Percentiles rank a stretch among this genome's conserved stretches.
Evolutionary conservation across 2,797 vertebrate species (phyloP).

Genomic region (Sebastes steindachneri): DNA sequence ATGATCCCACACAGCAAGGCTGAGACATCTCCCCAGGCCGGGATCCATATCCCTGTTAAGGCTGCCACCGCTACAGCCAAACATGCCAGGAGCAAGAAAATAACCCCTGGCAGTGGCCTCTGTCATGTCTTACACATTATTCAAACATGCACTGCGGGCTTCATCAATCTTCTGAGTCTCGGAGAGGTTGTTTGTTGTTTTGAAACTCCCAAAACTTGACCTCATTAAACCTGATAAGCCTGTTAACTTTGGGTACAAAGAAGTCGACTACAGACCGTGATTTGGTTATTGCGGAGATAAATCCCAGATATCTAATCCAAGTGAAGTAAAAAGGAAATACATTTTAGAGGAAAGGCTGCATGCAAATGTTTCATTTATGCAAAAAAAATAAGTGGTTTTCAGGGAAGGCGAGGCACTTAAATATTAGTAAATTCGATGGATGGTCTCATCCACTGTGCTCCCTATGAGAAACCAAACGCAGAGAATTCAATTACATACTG

Average conservation of each 20-base stretch:
- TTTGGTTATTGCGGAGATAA: conserved; percentile 56
- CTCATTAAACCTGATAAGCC: conserved; percentile 24
- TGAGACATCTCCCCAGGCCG: conserved; percentile 72
- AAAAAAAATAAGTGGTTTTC: conserved; percentile 68
- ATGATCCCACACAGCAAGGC: conserved; percentile 75
- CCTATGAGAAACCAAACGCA: conserved; percentile 78
- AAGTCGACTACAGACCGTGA: background rate
- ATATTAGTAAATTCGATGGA: conserved; percentile 84
- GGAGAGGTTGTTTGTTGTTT: conserved; percentile 23
- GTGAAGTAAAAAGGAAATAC: conserved; percentile 61
- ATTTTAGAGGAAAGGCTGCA: conserved; percentile 56
- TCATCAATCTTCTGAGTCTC: conserved; percentile 48
- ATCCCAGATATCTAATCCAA: conserved; percentile 70
- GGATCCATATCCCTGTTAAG: conserved; percentile 78
- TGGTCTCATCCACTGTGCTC: conserved; percentile 70
- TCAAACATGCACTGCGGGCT: conserved; percentile 50
- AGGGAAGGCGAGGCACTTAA: conserved; percentile 81
- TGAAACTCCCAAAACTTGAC: conserved; percentile 39
- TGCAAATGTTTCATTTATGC: conserved; percentile 82
- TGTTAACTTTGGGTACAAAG: conserved; percentile 7
- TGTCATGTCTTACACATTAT: conserved; percentile 61
- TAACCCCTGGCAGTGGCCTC: conserved; percentile 46
- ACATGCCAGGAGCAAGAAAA: conserved; percentile 55
- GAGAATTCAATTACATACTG: conserved; percentile 83
- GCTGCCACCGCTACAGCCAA: conserved; percentile 51